Base-by-base conservation (phyloP, 2,113 vertebrate species). In the Nothocercus nigrocapillus region DNA sequence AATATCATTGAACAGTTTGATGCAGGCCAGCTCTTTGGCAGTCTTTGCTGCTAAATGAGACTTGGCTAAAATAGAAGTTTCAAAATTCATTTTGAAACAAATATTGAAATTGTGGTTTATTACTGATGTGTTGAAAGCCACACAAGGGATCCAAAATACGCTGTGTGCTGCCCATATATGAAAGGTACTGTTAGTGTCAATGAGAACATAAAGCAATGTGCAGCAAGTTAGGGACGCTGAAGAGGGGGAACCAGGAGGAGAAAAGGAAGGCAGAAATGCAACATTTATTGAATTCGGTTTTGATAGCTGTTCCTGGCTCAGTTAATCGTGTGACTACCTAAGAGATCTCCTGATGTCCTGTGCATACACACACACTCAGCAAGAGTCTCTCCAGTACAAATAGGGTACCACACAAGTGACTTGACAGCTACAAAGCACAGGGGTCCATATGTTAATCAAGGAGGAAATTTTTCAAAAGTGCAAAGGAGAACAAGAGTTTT, bases 331-430 rank as follows among this genome's bases (percentile, higher is more conserved):
- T 12, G 32, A 61, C 17, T 51, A 2, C 1, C 0, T 22, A 40
- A 36, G 76, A 73, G 30, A 10, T 13, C 27, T 92, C 59, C 44
- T 42, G 38, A 38, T 38, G 61, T 28, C 21, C 47, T 8, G 21
- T 12, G 42, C 27, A 22, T 4, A 0, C 2, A 30, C 56, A 51
- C 1, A 1, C 1, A 14, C 68, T 17, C 22, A 73, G 12, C 4
- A 34, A 4, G 32, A 32, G 15, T 61, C 53, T 22, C 30, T 59
- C 16, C 15, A 17, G 56, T 2, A 63, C 58, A 34, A 72, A 53
- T 13, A 34, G 28, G 34, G 28, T 83, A 45, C 68, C 38, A 7
- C 1, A 2, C 24, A 25, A 21, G 21, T 28, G 51, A 20, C 38
- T 70, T 21, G 15, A 56, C 14, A 89, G 13, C 42, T 19, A 34